A percentile compares a stretch with the other conserved stretches of the same genome.
phyloP scores from a whole-genome alignment of 2,888 invertebrate genomes.

The Agrochola lota region DNA sequence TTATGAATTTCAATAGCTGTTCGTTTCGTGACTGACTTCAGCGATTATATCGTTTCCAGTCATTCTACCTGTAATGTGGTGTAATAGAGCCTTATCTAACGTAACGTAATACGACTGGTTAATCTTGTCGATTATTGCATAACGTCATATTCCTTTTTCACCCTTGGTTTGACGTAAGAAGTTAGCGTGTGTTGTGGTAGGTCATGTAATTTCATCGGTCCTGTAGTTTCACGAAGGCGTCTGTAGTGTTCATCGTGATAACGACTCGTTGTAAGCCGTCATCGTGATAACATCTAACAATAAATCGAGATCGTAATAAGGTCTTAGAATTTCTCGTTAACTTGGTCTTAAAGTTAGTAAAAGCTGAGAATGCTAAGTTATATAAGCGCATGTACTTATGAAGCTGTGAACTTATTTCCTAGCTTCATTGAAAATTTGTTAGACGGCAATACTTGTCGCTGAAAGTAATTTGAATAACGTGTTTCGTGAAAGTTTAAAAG shows the following conservation, averaged over 20 bases:
- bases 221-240: conserved; percentile 14
- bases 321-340: conserved; percentile 33
- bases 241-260: conserved; percentile 28
- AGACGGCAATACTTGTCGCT: conserved; percentile 24
- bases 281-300: conserved; percentile 41
- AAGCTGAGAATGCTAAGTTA: conserved; percentile 50
- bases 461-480: conserved; percentile 52
- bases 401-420: conserved; percentile 54
- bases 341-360: conserved; percentile 43
- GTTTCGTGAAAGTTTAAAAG: conserved; percentile 35
- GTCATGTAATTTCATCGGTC: conserved; percentile 53
- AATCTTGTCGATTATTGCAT: conserved; percentile 65
- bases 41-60: conserved; percentile 65
- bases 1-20: conserved; percentile 49
- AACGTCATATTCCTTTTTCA: conserved; percentile 65
- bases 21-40: conserved; percentile 54
- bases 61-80: conserved; percentile 69
- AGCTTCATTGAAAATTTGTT: conserved; percentile 51
- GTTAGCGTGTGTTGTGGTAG: conserved; percentile 63
- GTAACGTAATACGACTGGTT: conserved; percentile 76
- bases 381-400: conserved; percentile 41
- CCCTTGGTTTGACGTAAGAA: conserved; percentile 64
- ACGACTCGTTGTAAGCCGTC: conserved; percentile 11
- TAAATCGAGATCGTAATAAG: conserved; percentile 40
- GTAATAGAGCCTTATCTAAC: conserved; percentile 83